Evolutionary conservation across 2,797 vertebrate species (phyloP).

Genomic region (Rhinophrynus dorsalis): DNA sequence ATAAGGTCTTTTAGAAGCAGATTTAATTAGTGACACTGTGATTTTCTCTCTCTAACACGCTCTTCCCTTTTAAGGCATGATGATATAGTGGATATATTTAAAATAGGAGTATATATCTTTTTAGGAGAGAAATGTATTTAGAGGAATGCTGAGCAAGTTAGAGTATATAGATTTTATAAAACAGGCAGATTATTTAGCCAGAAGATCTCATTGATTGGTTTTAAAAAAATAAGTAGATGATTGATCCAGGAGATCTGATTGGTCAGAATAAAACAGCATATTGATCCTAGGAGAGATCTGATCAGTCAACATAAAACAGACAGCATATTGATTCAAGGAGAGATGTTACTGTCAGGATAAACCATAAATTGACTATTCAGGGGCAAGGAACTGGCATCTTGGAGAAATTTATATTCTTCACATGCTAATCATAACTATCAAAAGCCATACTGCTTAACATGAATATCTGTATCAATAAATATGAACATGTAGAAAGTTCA

Average conservation of each 20-base stretch:
- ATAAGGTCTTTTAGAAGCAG: too few species aligned
- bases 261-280: background rate
- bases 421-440: background rate
- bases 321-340: background rate
- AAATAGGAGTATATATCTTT: too few species aligned
- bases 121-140: too few species aligned
- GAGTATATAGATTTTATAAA: too few species aligned
- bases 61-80: too few species aligned
- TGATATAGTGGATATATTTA: too few species aligned
- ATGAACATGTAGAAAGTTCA: background rate
- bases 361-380: background rate
- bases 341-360: background rate
- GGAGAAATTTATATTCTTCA: background rate
- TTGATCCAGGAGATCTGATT: background rate
- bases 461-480: background rate
- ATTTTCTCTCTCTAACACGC: too few species aligned
- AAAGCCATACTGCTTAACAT: background rate
- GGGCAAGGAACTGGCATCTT: background rate
- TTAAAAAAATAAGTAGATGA: background rate
- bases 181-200: background rate
- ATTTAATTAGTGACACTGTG: too few species aligned
- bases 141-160: too few species aligned
- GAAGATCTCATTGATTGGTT: background rate
- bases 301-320: conserved; percentile 2
- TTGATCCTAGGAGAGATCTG: background rate